Conservation (phyloP, 2,888 invertebrate species). For the Deilephila porcellus region DNA sequence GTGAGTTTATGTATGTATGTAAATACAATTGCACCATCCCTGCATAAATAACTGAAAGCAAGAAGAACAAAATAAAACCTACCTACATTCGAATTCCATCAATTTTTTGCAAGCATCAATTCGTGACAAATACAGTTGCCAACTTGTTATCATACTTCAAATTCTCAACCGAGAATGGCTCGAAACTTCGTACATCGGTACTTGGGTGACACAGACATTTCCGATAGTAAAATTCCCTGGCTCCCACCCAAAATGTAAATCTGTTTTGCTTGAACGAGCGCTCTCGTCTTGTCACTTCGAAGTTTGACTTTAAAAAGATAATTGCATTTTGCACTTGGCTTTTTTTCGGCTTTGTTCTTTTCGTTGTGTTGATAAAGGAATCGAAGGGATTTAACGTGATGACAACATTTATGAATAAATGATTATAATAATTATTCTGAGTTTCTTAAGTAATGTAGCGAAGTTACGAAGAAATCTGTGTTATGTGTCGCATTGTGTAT, state of each 20-base stretch:
- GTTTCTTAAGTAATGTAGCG: too few relatives aligned
- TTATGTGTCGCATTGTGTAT: too few relatives aligned
- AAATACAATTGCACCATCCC: too few relatives aligned
- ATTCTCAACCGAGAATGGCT: not conserved
- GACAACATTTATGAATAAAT: not conserved
- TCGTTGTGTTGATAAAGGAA: not conserved
- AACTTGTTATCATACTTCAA: constrained; percentile 8
- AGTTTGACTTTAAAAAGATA: constrained; percentile 24
- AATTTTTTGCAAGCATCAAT: not conserved
- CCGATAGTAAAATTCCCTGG: constrained; percentile 35
- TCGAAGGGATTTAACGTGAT: not conserved
- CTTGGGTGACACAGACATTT: constrained; percentile 20
- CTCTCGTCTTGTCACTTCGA: constrained; percentile 27
- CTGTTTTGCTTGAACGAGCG: constrained; percentile 33
- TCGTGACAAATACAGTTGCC: not conserved
- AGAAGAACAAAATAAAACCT: too few relatives aligned
- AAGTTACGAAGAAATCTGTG: too few relatives aligned
- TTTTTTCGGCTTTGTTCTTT: not conserved
- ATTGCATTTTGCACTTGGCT: not conserved
- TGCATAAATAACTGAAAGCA: too few relatives aligned
- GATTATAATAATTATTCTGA: too few relatives aligned
- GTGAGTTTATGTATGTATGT: too few relatives aligned
- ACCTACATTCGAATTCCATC: not conserved
- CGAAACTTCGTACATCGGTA: constrained; percentile 2
- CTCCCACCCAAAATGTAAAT: constrained; percentile 42